Base-by-base conservation (phyloP, 1,140 invertebrate species). In the Conopomorpha cramerella region DNA sequence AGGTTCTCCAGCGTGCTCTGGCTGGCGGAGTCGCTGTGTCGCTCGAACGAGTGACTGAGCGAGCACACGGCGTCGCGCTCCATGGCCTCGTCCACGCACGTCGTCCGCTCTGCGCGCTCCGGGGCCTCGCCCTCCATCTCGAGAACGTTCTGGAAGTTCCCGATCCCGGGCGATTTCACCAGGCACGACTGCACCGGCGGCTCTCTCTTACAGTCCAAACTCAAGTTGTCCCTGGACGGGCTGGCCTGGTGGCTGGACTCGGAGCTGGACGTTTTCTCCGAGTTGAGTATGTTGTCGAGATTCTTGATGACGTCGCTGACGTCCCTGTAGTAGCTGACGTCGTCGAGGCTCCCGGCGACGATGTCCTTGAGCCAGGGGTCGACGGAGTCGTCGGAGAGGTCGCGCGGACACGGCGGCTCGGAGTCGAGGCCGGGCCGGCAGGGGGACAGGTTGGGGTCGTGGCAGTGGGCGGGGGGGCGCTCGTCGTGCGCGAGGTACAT, bases 241-340 rank as follows among this genome's bases (percentile, higher is more conserved):
- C 80, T 82, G 8, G 78, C 73, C 40, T 82, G 78, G 34, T 80
- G 72, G 43, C 78, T 81, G 2, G 82, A 83, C 43, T 81, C 79
- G 0, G 81, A 82, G 36, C 81, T 83, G 2, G 81, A 83, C 2
- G 80, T 82, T 43, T 82, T 83, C 44, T 85, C 83, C 4, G 80
- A 77, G 30, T 82, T 84, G 12, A 86, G 55, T 45, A 82, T 83
- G 49, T 83, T 82, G 63, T 86, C 84, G 30, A 85, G 67, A 63
- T 84, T 82, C 56, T 81, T 81, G 17, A 86, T 85, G n/a, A 84
- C 82, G 46, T 85, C 81, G 23, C 81, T 84, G 27, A 85, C 81
- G 38, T 83, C 81, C 52, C 73, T 77, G 19, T 82, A 82, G 45
- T 84, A 84, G 30, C 74, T 80, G 39, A 80, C 78, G 37, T 80